Percentiles rank a stretch among this genome's conserved stretches.
Evolutionary conservation across 2,888 invertebrate genomes (phyloP).

Genomic region (Pandemis heparana): DNA sequence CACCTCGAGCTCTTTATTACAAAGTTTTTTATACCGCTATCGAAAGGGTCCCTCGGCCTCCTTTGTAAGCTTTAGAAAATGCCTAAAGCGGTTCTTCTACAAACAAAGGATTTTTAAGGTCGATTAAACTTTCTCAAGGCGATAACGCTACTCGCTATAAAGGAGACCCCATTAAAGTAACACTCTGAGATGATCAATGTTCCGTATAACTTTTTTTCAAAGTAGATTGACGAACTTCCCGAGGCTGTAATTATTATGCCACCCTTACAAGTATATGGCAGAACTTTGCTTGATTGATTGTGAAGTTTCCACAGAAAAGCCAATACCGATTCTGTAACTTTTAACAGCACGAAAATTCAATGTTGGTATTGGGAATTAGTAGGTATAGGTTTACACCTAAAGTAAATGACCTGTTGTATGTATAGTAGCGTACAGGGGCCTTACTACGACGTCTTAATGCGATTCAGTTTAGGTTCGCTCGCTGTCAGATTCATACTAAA

Average conservation of each 20-base stretch:
- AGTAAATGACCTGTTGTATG: no score
- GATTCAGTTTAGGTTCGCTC: no score
- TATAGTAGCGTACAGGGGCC: no score
- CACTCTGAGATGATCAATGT: slow-evolving; percentile 36
- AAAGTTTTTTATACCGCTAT: slow-evolving; percentile 50
- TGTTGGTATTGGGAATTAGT: background rate
- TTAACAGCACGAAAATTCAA: slow-evolving; percentile 8
- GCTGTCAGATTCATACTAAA: no score
- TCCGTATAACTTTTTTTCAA: slow-evolving; percentile 28
- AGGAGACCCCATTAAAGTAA: slow-evolving; percentile 41
- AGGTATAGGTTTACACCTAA: no score
- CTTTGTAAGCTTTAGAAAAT: slow-evolving; percentile 47
- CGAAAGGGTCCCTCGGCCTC: slow-evolving; percentile 46
- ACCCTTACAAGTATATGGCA: slow-evolving; percentile 1
- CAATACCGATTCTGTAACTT: slow-evolving; percentile 13
- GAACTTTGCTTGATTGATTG: slow-evolving; percentile 21
- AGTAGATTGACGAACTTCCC: slow-evolving; percentile 28
- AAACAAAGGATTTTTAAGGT: slow-evolving; percentile 71
- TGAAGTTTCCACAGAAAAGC: slow-evolving; percentile 12
- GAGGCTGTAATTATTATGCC: slow-evolving; percentile 14
- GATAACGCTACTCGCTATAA: slow-evolving; percentile 53
- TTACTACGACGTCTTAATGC: no score
- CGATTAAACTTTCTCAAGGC: slow-evolving; percentile 69
- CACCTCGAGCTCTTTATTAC: slow-evolving; percentile 42
- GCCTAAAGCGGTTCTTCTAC: slow-evolving; percentile 53